Percentiles rank a stretch among this genome's conserved stretches.
Conservation (phyloP, 2,113 vertebrate genomes). For the Romanogobio albipinnatus region DNA sequence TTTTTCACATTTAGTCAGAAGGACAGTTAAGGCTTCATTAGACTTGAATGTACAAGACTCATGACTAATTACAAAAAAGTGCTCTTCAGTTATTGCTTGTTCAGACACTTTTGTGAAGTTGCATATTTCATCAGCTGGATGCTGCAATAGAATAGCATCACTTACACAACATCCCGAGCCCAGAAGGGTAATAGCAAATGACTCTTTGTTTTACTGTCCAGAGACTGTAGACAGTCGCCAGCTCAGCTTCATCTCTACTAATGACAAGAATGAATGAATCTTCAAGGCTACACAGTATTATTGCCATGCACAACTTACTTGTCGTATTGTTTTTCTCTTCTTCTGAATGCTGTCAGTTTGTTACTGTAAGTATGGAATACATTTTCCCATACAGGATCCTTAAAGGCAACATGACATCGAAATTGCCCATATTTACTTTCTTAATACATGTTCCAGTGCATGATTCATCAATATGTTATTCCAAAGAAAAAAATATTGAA, state of each 20-base stretch:
- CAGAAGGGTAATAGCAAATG: slow-evolving; percentile 6
- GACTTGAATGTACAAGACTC: slow-evolving; percentile 15
- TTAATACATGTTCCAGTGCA: background rate
- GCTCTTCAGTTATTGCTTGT: slow-evolving; percentile 41
- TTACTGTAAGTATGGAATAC: slow-evolving; percentile 14
- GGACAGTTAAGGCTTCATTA: slow-evolving; percentile 40
- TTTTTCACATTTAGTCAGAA: slow-evolving; percentile 23
- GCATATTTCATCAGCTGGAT: slow-evolving; percentile 8
- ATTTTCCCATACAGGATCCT: slow-evolving; percentile 1
- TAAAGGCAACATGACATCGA: slow-evolving; percentile 7
- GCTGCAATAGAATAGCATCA: slow-evolving; percentile 4
- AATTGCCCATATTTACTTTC: background rate
- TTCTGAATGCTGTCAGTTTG: background rate
- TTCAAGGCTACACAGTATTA: background rate
- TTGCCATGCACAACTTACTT: slow-evolving; percentile 17
- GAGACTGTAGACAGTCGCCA: background rate
- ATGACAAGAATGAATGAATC: slow-evolving; percentile 11
- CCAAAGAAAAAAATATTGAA: background rate
- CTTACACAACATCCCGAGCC: background rate
- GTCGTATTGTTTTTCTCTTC: slow-evolving; percentile 7
- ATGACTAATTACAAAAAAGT: slow-evolving; percentile 21
- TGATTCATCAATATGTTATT: background rate
- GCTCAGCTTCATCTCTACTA: background rate
- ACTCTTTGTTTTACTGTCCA: slow-evolving; percentile 9
- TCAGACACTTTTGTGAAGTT: slow-evolving; percentile 28